Evolutionary conservation across 2,888 invertebrate species (phyloP).

Genomic region (Caenorhabditis wallacei): DNA sequence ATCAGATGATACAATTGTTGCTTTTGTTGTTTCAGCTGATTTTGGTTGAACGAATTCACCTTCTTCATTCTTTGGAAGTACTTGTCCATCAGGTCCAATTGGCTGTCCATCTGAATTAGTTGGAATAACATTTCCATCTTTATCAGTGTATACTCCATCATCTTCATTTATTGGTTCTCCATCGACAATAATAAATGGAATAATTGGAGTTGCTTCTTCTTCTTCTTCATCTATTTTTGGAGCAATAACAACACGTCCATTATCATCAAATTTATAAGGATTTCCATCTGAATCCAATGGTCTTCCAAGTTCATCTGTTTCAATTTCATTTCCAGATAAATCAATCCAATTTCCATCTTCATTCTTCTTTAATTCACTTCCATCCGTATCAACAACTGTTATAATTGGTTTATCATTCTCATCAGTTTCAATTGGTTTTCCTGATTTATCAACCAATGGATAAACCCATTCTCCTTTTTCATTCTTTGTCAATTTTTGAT

Average conservation of each 20-base stretch:
- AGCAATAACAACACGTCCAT: conserved; percentile 62
- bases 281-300: conserved; percentile 63
- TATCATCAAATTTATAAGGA: conserved; percentile 60
- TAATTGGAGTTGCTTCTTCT: conserved; percentile 26
- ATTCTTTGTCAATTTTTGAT: conserved; percentile 48
- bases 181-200: conserved; percentile 67
- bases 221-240: conserved; percentile 46
- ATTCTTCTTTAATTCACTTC: conserved; percentile 57
- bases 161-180: conserved; percentile 65
- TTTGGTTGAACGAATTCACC: conserved; percentile 63
- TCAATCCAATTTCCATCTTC: conserved; percentile 69
- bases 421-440: conserved; percentile 66
- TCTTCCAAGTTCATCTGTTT: conserved; percentile 69
- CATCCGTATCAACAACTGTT: conserved; percentile 67
- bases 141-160: conserved; percentile 49
- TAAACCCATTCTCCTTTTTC: conserved; percentile 64
- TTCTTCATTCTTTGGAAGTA: conserved; percentile 65
- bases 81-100: conserved; percentile 62
- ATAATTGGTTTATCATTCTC: conserved; percentile 64
- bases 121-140: conserved; percentile 39
- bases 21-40: conserved; percentile 55
- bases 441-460: conserved; percentile 72
- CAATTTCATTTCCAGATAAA: conserved; percentile 63
- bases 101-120: conserved; percentile 58
- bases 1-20: conserved; percentile 69